These are phyloP conservation scores for Eilema depressum DNA, from an alignment of 2,888 invertebrate species.

Conservation along the genomic window DNA sequence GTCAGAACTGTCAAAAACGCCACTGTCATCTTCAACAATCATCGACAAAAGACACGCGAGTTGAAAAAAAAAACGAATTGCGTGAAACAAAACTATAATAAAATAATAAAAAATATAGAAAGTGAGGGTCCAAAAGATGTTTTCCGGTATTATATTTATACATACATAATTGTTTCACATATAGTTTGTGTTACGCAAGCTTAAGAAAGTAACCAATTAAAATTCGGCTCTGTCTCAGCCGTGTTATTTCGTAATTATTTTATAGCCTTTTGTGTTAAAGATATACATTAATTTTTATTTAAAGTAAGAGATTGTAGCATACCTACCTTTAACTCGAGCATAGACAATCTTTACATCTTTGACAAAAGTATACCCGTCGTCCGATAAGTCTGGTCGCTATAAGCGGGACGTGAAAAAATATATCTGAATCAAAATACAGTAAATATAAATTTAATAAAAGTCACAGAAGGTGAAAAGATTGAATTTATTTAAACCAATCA, in stretches of 20 bases:
- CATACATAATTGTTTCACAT: constrained; percentile 83
- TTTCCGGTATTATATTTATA: constrained; percentile 77
- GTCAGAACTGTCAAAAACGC: background rate
- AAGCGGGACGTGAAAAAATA: too few relatives aligned
- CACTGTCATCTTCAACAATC: constrained; percentile 8
- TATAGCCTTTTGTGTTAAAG: constrained; percentile 44
- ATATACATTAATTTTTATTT: constrained; percentile 20
- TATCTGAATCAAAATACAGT: too few relatives aligned
- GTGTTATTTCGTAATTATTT: constrained; percentile 52
- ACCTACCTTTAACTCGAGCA: background rate
- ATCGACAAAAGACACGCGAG: constrained; percentile 39
- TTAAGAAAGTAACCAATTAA: constrained; percentile 83
- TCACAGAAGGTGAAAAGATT: too few relatives aligned
- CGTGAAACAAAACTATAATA: constrained; percentile 73
- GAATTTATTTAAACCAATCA: too few relatives aligned
- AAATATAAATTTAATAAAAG: too few relatives aligned
- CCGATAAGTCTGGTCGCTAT: too few relatives aligned
- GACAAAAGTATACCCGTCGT: background rate
- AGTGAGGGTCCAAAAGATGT: constrained; percentile 67
- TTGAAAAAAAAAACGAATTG: constrained; percentile 50
- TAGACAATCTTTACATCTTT: background rate
- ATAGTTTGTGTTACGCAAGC: constrained; percentile 71
- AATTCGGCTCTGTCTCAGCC: constrained; percentile 62
- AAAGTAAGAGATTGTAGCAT: background rate
- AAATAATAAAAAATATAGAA: constrained; percentile 67